Conservation (phyloP, 2,797 vertebrate species). For the Myotis findleyi region DNA sequence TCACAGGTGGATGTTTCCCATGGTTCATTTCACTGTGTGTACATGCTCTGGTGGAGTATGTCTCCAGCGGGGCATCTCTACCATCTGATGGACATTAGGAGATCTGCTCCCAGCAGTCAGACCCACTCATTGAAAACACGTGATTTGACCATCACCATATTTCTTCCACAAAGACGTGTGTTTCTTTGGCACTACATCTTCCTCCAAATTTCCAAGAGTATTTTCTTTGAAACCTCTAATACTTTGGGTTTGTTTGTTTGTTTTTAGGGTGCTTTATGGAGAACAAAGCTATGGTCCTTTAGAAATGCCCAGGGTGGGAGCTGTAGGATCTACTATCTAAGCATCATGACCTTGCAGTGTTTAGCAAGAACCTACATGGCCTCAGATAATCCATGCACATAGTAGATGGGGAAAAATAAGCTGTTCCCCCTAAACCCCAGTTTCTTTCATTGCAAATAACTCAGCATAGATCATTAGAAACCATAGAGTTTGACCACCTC, state of each 20-base stretch:
- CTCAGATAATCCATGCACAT: background rate
- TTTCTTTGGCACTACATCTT: background rate
- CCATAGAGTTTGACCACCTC: slow-evolving; percentile 15
- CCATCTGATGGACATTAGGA: background rate
- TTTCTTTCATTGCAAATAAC: background rate
- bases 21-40: background rate
- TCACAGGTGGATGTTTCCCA: background rate
- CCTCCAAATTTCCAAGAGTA: slow-evolving; percentile 15
- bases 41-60: background rate
- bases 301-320: background rate
- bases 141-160: background rate
- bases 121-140: background rate
- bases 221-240: slow-evolving; percentile 23
- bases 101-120: background rate
- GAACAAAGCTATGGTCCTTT: background rate
- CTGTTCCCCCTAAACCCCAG: background rate
- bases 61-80: background rate
- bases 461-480: background rate
- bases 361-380: background rate
- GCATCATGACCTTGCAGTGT: background rate
- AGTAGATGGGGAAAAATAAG: background rate
- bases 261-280: background rate
- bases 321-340: background rate
- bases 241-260: background rate
- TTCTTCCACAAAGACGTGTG: slow-evolving; percentile 6